phyloP scores from a whole-genome alignment of 2,797 vertebrate genomes.

The Helicolenus hilgendorfi region DNA sequence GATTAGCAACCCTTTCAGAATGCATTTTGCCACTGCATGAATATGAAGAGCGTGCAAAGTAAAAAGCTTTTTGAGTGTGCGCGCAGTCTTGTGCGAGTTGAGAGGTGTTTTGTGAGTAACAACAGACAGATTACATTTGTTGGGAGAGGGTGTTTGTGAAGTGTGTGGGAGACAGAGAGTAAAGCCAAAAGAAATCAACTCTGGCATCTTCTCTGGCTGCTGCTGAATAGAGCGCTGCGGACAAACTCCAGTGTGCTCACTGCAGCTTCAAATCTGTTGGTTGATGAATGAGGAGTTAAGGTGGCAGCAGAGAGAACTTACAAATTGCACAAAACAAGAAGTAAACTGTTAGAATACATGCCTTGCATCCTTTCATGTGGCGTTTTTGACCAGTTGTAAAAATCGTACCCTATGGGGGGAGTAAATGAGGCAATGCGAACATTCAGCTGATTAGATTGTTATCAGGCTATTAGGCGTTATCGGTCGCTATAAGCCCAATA shows the following conservation, averaged over 20 bases:
- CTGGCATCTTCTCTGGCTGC: slow-evolving; percentile 6
- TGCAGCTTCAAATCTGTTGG: background rate
- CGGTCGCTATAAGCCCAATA: no score
- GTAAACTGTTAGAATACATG: background rate
- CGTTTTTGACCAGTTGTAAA: background rate
- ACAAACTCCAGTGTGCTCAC: background rate
- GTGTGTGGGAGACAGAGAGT: background rate
- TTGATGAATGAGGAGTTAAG: background rate
- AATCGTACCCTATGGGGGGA: background rate
- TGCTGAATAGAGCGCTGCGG: background rate
- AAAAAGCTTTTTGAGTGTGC: slow-evolving; percentile 15
- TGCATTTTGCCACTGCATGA: slow-evolving; percentile 15
- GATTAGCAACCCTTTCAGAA: slow-evolving; percentile 44
- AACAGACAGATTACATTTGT: slow-evolving; percentile 12
- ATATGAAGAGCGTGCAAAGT: background rate
- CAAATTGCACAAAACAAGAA: background rate
- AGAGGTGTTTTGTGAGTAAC: slow-evolving; percentile 13
- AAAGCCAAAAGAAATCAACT: slow-evolving; percentile 19
- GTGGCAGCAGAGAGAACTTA: background rate
- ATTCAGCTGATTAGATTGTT: background rate
- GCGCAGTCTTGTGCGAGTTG: background rate
- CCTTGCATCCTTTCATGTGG: background rate
- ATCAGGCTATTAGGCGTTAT: no score
- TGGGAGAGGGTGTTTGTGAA: slow-evolving; percentile 3
- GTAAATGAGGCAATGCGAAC: background rate